phyloP scores from a whole-genome alignment of 2,888 invertebrate genomes.

The Schizaphis graminum region DNA sequence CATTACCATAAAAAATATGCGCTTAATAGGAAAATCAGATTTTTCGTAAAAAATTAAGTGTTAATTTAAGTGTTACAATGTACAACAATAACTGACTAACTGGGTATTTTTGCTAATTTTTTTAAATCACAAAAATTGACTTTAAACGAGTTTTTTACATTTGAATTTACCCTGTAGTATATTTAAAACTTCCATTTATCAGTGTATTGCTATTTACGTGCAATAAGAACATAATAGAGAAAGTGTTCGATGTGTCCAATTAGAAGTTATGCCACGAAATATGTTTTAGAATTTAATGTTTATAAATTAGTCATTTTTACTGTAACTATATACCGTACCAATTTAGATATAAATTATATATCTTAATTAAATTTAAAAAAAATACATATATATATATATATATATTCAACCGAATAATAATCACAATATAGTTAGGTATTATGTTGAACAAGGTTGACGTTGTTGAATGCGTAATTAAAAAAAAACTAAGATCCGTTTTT shows the following conservation, averaged over 20 bases:
- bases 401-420: neutral
- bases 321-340: neutral
- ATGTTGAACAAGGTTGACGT: neutral
- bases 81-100: neutral
- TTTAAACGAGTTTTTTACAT: neutral
- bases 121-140: neutral
- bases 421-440: neutral
- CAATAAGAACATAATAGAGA: neutral
- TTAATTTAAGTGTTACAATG: neutral
- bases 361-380: neutral
- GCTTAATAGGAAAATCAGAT: neutral
- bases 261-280: neutral
- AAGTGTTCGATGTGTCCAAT: neutral
- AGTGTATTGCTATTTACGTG: slow-evolving; percentile 13
- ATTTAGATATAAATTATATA: neutral
- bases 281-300: neutral
- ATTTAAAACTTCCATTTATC: neutral
- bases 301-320: neutral
- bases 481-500: neutral
- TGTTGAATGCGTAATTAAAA: neutral
- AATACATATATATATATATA: neutral
- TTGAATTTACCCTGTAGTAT: neutral
- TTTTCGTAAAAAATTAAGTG: neutral
- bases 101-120: neutral
- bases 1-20: neutral